A percentile compares a stretch with the other conserved stretches of the same genome.
phyloP scores from a whole-genome alignment of 2,113 vertebrate genomes.

The Phocoena phocoena region DNA sequence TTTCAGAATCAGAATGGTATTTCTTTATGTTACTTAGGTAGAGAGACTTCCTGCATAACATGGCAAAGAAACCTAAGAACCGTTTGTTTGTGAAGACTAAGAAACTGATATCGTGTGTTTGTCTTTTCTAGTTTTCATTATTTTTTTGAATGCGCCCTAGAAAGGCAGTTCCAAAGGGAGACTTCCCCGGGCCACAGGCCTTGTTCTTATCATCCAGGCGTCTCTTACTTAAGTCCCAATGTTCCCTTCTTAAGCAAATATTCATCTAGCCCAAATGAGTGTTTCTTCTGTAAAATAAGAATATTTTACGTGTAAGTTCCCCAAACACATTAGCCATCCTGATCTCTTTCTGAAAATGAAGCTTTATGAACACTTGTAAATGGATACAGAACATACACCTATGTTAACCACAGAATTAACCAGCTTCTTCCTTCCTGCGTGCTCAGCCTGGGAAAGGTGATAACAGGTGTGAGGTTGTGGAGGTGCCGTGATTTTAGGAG shows the following conservation, averaged over 20 bases:
- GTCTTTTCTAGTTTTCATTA: neutral
- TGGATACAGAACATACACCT: rapidly evolving
- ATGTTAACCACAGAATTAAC: neutral
- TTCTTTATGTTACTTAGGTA: neutral
- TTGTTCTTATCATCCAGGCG: neutral
- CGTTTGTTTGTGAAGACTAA: neutral
- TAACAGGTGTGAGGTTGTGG: neutral
- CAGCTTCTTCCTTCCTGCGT: neutral
- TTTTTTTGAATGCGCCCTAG: neutral
- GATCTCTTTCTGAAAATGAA: neutral
- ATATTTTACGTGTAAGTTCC: neutral
- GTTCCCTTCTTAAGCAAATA: neutral
- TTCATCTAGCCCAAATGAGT: neutral
- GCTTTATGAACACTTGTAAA: neutral
- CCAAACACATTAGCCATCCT: neutral
- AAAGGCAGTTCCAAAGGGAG: neutral
- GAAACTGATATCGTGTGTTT: neutral
- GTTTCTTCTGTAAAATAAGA: neutral
- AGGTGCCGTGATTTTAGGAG: neutral
- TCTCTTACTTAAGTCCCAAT: neutral
- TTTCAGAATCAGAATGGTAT: neutral
- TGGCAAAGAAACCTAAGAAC: neutral
- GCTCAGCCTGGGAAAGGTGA: neutral
- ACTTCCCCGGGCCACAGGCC: neutral
- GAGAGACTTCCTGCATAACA: neutral